A percentile compares a stretch with the other conserved stretches of the same genome.
phyloP scores from a whole-genome alignment of 2,797 vertebrate species.

The Tapera naevia region DNA sequence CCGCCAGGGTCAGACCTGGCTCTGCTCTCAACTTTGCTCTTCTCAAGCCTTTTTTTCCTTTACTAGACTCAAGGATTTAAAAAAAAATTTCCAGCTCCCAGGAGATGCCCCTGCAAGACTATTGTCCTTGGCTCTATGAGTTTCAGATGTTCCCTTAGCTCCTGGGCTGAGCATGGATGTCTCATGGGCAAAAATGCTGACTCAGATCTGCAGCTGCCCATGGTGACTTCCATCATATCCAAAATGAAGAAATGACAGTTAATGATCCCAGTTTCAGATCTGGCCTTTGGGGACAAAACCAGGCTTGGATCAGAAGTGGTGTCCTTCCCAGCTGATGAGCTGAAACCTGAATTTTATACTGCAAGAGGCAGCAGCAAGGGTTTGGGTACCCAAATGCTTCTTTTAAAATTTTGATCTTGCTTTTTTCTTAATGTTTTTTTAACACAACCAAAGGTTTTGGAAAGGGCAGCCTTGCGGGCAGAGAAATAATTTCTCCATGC shows the following conservation, averaged over 20 bases:
- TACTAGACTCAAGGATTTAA: accelerated
- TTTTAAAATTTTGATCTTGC: background rate
- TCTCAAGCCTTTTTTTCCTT: background rate
- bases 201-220: background rate
- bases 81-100: background rate
- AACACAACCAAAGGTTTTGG: background rate
- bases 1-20: accelerated
- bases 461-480: background rate
- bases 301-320: background rate
- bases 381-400: background rate
- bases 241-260: accelerated
- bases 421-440: background rate
- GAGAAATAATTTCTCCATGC: background rate
- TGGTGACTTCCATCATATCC: background rate
- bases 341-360: accelerated
- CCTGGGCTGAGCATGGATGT: background rate
- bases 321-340: background rate
- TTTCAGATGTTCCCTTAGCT: background rate
- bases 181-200: background rate
- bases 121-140: background rate
- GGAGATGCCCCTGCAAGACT: background rate
- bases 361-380: background rate
- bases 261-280: background rate
- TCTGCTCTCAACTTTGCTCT: background rate
- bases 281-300: background rate